Base-by-base conservation (phyloP, 1,140 invertebrate genomes). In the Belonocnema kinseyi region DNA sequence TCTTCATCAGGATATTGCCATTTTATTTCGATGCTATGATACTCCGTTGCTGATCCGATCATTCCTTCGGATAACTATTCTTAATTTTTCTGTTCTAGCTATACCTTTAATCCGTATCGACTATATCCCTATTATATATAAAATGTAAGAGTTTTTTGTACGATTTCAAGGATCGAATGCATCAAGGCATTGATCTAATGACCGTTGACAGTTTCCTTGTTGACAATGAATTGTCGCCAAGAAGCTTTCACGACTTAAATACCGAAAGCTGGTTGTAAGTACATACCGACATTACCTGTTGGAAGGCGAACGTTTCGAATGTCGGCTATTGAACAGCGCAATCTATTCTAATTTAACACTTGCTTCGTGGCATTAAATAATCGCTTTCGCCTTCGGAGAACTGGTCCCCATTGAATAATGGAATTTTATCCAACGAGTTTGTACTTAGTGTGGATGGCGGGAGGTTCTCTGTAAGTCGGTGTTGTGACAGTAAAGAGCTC, bases 311-410 rank as follows among this genome's bases (percentile, higher is more conserved):
- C 61, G 10, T 66, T 66, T 66, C 61, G 61, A 66, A 66, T 66
- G 61, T 66, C 61, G 78, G 78, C 80, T 77, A 79, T 83, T 82
- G 76, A 82, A 80, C 76, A 74, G 78, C 81, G 85, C 86, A 88
- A 89, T 89, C 85, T 87, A 88, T 88, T 88, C 87, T 86, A 87
- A 88, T 88, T 88, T 87, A 88, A 88, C 86, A 88, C 86, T 85
- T 85, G 80, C 81, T 85, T 82, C 70, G 71, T 88, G 87, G 85
- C 87, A 87, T 88, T 88, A 87, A 88, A 88, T 88, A 88, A 88
- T 87, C 86, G 84, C 82, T 84, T 81, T 87, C 83, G 83, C 85
- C 83, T 84, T 88, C 86, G 82, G 79, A 85, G 86, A 87, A 88
- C 87, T 88, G 86, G 85, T 86, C 84, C 77, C 86, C 82, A 86